Percentiles rank a stretch among this genome's conserved stretches.
Evolutionary conservation across 2,797 vertebrate genomes (phyloP).

Genomic region (Geotrypetes seraphini): DNA sequence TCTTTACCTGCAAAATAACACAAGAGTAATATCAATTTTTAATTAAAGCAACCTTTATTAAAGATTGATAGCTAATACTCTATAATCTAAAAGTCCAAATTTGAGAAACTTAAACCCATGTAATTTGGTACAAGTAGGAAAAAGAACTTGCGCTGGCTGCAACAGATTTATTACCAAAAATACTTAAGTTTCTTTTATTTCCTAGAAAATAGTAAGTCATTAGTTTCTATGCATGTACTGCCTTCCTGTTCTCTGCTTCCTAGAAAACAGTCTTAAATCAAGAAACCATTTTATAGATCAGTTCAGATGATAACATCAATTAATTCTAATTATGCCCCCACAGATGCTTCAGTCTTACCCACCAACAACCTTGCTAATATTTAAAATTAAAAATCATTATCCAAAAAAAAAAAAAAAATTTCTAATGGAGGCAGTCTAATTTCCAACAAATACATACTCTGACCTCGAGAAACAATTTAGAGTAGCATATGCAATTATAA

Average conservation of each 20-base stretch:
- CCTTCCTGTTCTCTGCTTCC: slow-evolving; percentile 3
- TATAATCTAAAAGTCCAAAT: neutral
- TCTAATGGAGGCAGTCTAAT: too few relatives aligned
- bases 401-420: too few relatives aligned
- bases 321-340: neutral
- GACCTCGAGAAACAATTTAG: slow-evolving; percentile 8
- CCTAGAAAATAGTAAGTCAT: too few relatives aligned
- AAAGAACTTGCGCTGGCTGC: neutral
- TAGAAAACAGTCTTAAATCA: neutral
- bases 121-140: neutral
- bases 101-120: neutral
- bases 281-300: neutral
- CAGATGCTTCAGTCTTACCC: neutral
- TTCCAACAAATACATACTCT: too few relatives aligned
- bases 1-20: slow-evolving; percentile 85
- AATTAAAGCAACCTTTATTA: slow-evolving; percentile 1
- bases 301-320: neutral
- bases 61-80: neutral
- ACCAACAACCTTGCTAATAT: slow-evolving; percentile 4
- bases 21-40: slow-evolving; percentile 51
- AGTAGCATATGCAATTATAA: slow-evolving; percentile 15
- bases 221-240: rapidly evolving
- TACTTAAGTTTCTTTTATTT: too few relatives aligned
- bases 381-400: slow-evolving; percentile 1
- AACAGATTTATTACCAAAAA: too few relatives aligned